Percentiles rank a stretch among this genome's conserved stretches.
Evolutionary conservation across 2,888 invertebrate species (phyloP).

Genomic region (Panopea generosa): DNA sequence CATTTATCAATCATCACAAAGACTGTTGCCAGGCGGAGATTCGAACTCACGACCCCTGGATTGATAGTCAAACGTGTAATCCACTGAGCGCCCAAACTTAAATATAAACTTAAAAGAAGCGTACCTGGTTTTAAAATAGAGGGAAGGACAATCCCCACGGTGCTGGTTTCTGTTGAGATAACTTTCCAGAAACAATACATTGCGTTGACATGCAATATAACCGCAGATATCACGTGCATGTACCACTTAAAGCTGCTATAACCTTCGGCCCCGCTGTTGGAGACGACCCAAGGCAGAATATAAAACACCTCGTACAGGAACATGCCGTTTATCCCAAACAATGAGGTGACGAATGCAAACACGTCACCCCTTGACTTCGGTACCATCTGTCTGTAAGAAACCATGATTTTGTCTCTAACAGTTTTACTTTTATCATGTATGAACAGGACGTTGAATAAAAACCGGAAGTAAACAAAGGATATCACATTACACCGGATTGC

Average conservation of each 20-base stretch:
- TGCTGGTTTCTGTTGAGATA: conserved; percentile 91
- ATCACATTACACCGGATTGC: no score
- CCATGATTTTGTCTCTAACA: conserved; percentile 16
- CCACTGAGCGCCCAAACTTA: no score
- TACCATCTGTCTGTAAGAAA: conserved; percentile 25
- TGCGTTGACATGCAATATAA: conserved; percentile 91
- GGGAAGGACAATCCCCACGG: conserved; percentile 87
- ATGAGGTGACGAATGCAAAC: conserved; percentile 87
- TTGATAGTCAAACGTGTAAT: no score
- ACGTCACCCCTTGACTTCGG: conserved; percentile 71
- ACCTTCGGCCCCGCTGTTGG: conserved; percentile 85
- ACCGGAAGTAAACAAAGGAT: no score
- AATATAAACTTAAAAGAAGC: no score
- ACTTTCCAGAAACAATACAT: conserved; percentile 92
- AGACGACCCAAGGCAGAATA: conserved; percentile 89
- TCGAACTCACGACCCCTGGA: no score
- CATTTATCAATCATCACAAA: no score
- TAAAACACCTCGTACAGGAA: conserved; percentile 91
- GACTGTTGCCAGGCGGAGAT: no score
- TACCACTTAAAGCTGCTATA: conserved; percentile 63
- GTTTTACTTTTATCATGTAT: no score
- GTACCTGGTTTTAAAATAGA: conserved; percentile 88
- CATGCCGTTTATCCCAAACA: conserved; percentile 88
- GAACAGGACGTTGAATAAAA: no score
- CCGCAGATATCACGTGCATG: conserved; percentile 88